phyloP scores from a whole-genome alignment of 2,888 invertebrate genomes.

The Caenorhabditis sp. region DNA sequence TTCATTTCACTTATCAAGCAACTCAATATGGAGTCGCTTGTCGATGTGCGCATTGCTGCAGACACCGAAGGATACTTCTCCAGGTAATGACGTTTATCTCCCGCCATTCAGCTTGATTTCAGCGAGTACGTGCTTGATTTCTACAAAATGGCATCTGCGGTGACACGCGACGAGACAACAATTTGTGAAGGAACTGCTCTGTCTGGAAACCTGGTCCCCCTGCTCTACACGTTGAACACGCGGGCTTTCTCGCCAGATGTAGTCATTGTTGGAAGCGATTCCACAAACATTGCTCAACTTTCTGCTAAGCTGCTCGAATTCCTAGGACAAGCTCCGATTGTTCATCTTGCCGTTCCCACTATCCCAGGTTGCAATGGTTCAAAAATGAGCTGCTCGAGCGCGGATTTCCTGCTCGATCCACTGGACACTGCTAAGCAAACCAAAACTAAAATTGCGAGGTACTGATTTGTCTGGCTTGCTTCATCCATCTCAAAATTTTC shows the following conservation, averaged over 20 bases:
- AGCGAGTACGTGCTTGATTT: conserved; percentile 81
- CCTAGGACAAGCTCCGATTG: conserved; percentile 62
- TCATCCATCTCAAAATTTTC: conserved; percentile 37
- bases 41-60: conserved; percentile 57
- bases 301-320: conserved; percentile 66
- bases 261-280: conserved; percentile 67
- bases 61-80: conserved; percentile 64
- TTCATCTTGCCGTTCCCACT: conserved; percentile 63
- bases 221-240: conserved; percentile 71
- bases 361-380: conserved; percentile 74
- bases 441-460: conserved; percentile 75
- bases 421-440: conserved; percentile 79
- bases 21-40: conserved; percentile 54
- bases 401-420: conserved; percentile 77
- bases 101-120: conserved; percentile 30
- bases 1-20: conserved; percentile 52
- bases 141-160: conserved; percentile 80
- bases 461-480: not conserved
- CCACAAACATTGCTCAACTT: conserved; percentile 46
- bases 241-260: conserved; percentile 60
- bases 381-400: conserved; percentile 72
- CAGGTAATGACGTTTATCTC: conserved; percentile 46
- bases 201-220: conserved; percentile 70
- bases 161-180: conserved; percentile 78
- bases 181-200: conserved; percentile 71